Conservation (phyloP, 2,888 invertebrate species). For the Lithophane socia region DNA sequence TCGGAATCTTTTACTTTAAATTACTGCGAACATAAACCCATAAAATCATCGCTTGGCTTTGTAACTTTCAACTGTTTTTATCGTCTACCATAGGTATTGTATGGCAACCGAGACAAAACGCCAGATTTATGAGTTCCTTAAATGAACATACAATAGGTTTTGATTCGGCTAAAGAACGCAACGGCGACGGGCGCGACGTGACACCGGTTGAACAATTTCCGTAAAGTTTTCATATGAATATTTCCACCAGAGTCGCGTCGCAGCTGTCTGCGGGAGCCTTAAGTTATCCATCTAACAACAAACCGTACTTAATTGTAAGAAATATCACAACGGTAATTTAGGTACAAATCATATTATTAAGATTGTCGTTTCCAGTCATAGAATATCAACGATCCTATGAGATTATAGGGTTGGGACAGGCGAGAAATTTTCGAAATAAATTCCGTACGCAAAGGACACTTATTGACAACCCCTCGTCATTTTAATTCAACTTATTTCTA, state of each 20-base stretch:
- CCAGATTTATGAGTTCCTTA: neutral
- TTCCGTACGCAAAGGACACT: conserved; percentile 67
- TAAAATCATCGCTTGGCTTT: neutral
- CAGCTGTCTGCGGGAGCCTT: too few species aligned
- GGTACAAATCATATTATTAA: neutral
- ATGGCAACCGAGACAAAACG: neutral
- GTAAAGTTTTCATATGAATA: too few species aligned
- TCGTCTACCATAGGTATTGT: neutral
- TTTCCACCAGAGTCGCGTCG: too few species aligned
- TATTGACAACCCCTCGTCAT: conserved; percentile 68
- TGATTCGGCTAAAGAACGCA: neutral
- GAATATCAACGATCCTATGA: conserved; percentile 45
- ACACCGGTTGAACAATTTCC: too few species aligned
- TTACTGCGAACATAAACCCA: conserved; percentile 5
- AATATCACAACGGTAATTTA: neutral
- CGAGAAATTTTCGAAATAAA: conserved; percentile 73
- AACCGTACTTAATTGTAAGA: too few species aligned
- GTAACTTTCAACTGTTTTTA: neutral
- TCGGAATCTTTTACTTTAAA: neutral
- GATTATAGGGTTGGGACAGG: conserved; percentile 64
- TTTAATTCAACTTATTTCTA: conserved; percentile 68
- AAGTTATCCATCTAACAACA: too few species aligned
- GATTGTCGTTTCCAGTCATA: conserved; percentile 55
- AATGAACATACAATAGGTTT: neutral
- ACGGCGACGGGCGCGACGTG: too few species aligned